Evolutionary conservation across 2,797 vertebrate genomes (phyloP).

Genomic region (Sylvilagus floridanus): DNA sequence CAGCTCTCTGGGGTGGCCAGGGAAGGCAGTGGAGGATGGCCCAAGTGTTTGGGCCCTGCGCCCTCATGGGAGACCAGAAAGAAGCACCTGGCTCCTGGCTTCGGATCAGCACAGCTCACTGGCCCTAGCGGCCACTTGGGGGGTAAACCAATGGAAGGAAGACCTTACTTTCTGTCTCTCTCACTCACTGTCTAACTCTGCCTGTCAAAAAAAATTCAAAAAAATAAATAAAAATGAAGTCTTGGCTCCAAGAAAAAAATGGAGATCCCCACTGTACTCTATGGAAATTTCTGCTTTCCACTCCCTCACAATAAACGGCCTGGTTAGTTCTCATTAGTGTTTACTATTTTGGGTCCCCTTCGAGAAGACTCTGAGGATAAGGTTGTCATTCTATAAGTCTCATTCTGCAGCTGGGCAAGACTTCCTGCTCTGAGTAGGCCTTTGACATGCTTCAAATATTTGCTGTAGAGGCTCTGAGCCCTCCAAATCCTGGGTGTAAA

Average conservation of each 20-base stretch:
- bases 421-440: not conserved
- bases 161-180: no score
- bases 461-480: not conserved
- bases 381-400: not conserved
- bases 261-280: not conserved
- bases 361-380: not conserved
- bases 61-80: no score
- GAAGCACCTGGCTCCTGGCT: no score
- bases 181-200: no score
- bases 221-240: not conserved
- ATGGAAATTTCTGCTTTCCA: not conserved
- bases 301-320: no score
- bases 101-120: no score
- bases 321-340: not conserved
- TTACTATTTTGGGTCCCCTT: not conserved
- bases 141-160: no score
- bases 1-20: no score
- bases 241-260: not conserved
- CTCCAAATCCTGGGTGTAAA: not conserved
- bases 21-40: no score
- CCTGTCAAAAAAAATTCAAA: no score
- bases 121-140: no score
- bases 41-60: no score
- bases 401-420: not conserved
- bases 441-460: not conserved